A percentile compares a stretch with the other conserved stretches of the same genome.
These are phyloP conservation scores for Megaleporinus macrocephalus DNA, from an alignment of 2,113 vertebrate species.

Conservation along the genomic window DNA sequence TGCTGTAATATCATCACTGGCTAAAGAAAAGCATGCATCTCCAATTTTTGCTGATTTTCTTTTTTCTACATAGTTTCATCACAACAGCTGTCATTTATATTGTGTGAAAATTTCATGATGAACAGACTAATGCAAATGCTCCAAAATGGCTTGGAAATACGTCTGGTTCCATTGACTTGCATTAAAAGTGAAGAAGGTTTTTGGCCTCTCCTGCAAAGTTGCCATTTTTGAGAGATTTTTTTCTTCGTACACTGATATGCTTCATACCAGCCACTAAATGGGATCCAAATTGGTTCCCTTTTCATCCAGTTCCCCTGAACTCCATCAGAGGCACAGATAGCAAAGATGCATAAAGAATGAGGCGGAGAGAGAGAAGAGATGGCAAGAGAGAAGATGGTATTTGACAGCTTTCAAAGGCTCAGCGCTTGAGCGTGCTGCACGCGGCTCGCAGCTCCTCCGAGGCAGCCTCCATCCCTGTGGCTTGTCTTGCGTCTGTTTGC, in stretches of 20 bases:
- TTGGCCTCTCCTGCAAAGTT: no score
- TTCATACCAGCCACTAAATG: not conserved
- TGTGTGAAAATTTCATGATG: no score
- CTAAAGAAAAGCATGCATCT: no score
- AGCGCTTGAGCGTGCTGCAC: not conserved
- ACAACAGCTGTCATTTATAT: no score
- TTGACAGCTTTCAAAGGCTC: conserved; percentile 31
- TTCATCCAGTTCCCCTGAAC: conserved; percentile 48
- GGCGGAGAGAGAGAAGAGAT: conserved; percentile 44
- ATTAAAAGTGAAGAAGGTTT: no score
- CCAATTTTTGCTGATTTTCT: no score
- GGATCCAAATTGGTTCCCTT: conserved; percentile 61
- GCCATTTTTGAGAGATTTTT: no score
- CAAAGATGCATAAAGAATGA: conserved; percentile 42
- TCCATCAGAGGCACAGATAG: conserved; percentile 5
- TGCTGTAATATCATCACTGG: not conserved
- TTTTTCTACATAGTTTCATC: no score
- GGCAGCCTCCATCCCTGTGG: not conserved
- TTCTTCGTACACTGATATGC: no score
- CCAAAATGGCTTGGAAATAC: no score
- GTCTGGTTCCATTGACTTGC: no score
- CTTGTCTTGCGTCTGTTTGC: conserved; percentile 17
- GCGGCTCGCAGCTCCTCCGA: not conserved
- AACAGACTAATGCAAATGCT: no score
- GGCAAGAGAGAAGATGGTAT: conserved; percentile 6